phyloP scores from a whole-genome alignment of 2,888 invertebrate genomes.

The Lasioglossum lativentre region DNA sequence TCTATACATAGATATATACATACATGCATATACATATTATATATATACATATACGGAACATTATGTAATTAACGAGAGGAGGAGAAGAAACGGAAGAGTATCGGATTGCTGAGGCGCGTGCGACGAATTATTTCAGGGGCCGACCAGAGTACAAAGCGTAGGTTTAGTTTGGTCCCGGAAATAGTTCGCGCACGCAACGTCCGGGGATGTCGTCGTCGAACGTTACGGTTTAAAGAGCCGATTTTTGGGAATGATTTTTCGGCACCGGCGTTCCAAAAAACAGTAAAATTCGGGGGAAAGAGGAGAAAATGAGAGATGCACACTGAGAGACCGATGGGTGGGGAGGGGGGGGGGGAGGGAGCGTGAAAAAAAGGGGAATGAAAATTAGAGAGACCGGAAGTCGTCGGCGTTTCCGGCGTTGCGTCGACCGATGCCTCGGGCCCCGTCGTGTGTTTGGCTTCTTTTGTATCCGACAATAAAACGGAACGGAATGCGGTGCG shows the following conservation, averaged over 20 bases:
- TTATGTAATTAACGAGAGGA: slow-evolving; percentile 41
- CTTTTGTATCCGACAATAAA: slow-evolving; percentile 63
- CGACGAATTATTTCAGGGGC: slow-evolving; percentile 79
- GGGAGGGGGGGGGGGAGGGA: no score
- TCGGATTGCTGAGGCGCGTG: slow-evolving; percentile 65
- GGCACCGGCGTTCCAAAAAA: slow-evolving; percentile 3
- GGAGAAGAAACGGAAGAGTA: slow-evolving; percentile 26
- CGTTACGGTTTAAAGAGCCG: slow-evolving; percentile 40
- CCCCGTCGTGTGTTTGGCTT: slow-evolving; percentile 50
- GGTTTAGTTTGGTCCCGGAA: slow-evolving; percentile 81
- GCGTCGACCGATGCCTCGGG: slow-evolving; percentile 37
- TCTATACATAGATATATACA: background rate
- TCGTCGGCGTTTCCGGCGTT: slow-evolving; percentile 36
- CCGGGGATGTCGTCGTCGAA: slow-evolving; percentile 62
- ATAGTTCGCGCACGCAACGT: slow-evolving; percentile 74
- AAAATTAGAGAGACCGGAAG: background rate
- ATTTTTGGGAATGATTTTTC: slow-evolving; percentile 13
- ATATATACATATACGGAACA: slow-evolving; percentile 46
- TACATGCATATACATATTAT: slow-evolving; percentile 34
- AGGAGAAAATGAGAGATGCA: background rate
- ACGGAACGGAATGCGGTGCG: slow-evolving; percentile 13
- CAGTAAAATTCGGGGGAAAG: background rate
- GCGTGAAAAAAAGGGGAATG: background rate
- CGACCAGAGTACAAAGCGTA: slow-evolving; percentile 83
- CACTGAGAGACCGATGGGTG: background rate